Conservation (phyloP, 2,113 vertebrate genomes). For the Desmodus rotundus region DNA sequence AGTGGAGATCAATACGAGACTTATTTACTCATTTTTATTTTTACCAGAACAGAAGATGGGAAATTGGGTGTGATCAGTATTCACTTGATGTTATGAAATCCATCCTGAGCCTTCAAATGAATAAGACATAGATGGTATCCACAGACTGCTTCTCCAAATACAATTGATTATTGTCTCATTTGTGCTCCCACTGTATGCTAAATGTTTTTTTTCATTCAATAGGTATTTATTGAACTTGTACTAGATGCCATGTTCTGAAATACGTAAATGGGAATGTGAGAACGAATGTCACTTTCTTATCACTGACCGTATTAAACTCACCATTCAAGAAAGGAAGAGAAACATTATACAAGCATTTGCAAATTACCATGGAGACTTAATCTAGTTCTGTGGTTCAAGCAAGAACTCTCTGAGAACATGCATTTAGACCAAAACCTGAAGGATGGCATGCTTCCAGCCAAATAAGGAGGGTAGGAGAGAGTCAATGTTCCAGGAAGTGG, state of each 20-base stretch:
- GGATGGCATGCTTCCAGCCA: background rate
- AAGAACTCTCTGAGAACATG: background rate
- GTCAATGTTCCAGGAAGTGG: background rate
- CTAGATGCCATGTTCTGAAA: background rate
- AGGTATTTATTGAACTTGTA: background rate
- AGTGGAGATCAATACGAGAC: background rate
- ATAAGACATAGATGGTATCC: background rate
- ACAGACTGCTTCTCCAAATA: background rate
- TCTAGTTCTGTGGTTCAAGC: background rate
- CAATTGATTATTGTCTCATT: background rate
- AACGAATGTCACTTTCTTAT: background rate
- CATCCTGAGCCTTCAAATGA: background rate
- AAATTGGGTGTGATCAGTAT: background rate
- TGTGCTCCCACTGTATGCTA: background rate
- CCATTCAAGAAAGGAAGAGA: background rate
- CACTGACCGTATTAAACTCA: background rate
- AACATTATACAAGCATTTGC: background rate
- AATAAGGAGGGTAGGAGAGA: background rate
- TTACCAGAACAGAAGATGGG: background rate
- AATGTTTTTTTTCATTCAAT: background rate
- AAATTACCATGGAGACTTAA: background rate
- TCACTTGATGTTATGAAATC: background rate
- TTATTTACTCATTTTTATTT: conserved; percentile 14
- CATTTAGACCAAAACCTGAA: background rate
- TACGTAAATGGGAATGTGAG: background rate